These are phyloP conservation scores for Leguminivora glycinivorella DNA, from an alignment of 1,140 invertebrate genomes.

Conservation along the genomic window DNA sequence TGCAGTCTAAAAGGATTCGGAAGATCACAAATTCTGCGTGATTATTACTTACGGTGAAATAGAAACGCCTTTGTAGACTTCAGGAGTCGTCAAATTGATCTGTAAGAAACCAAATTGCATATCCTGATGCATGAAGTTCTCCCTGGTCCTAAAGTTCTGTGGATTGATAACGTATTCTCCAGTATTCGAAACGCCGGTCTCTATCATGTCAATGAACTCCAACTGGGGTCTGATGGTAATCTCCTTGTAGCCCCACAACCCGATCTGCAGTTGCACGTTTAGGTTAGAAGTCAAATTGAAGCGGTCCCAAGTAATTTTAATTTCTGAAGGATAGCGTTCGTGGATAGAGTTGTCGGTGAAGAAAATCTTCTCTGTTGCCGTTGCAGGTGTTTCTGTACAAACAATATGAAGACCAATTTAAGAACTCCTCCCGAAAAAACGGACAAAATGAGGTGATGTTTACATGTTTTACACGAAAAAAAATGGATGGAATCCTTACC, in stretches of 20 bases:
- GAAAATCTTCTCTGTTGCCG: conserved; percentile 90
- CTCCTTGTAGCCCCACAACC: conserved; percentile 92
- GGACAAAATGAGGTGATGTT: no score
- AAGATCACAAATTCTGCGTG: no score
- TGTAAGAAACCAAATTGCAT: conserved; percentile 94
- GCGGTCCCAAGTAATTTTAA: conserved; percentile 89
- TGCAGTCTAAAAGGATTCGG: conserved; percentile 3
- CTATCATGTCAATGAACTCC: conserved; percentile 81
- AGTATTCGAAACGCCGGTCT: conserved; percentile 82
- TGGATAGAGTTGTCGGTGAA: conserved; percentile 87
- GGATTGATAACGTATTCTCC: conserved; percentile 85
- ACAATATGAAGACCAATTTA: no score
- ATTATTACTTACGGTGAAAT: conserved; percentile 87
- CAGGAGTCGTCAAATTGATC: conserved; percentile 91
- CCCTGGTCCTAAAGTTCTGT: conserved; percentile 82
- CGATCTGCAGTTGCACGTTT: conserved; percentile 87
- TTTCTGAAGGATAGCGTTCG: conserved; percentile 84
- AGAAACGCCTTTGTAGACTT: conserved; percentile 83
- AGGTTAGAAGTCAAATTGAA: conserved; percentile 91
- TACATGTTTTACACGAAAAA: no score
- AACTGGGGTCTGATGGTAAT: conserved; percentile 87
- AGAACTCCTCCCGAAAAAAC: no score
- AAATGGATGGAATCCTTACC: conserved; percentile 80
- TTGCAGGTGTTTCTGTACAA: conserved; percentile 91
- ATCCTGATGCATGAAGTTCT: conserved; percentile 84